Base-by-base conservation (phyloP, 1,140 invertebrate species). In the Meloidogyne hapla region DNA sequence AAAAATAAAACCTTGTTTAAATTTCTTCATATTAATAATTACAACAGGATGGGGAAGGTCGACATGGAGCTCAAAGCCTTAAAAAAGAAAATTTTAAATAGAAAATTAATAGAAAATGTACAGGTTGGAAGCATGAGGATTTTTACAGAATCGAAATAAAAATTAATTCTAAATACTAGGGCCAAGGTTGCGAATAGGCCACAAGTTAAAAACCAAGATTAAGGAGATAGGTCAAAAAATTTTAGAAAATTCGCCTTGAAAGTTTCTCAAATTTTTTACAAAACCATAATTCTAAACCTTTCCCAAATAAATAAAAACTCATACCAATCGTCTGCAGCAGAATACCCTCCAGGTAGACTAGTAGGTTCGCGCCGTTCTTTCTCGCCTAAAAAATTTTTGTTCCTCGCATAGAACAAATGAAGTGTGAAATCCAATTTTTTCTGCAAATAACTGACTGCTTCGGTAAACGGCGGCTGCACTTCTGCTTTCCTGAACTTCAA, bases 291-390 rank as follows among this genome's bases (percentile, higher is more conserved):
- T n/a, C n/a, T n/a, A n/a, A n/a, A n/a, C n/a, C n/a, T 28, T 33
- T 9, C 62, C 4, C 23, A 0, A 75, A 23, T 9, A 23, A 18
- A 10, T 23, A 80, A 33, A 70, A 13, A 25, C 10, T n/a, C 9
- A 25, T 23, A 80, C 79, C 80, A 42, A 81, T 81, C 15, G 81
- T 83, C 42, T 83, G 81, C 13, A 81, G 77, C 15, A 81, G 40
- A 74, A 81, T 74, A 66, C 80, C 84, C 63, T 81, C 80, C n/a
- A 81, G 69, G 61, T 28, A 74, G 6, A 83, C 81, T 38, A 81
- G 74, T n/a, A 83, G 79, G 23, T 83, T 79, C 15, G 56, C 76
- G n/a, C 48, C 33, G 40, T 81, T 67, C 25, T 83, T 23, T 12
- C 21, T 40, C 28, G 62, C 62, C 81, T 81, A 65, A 38, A 81